Evolutionary conservation across 2,888 invertebrate species (phyloP).

Genomic region (Blera fallax): DNA sequence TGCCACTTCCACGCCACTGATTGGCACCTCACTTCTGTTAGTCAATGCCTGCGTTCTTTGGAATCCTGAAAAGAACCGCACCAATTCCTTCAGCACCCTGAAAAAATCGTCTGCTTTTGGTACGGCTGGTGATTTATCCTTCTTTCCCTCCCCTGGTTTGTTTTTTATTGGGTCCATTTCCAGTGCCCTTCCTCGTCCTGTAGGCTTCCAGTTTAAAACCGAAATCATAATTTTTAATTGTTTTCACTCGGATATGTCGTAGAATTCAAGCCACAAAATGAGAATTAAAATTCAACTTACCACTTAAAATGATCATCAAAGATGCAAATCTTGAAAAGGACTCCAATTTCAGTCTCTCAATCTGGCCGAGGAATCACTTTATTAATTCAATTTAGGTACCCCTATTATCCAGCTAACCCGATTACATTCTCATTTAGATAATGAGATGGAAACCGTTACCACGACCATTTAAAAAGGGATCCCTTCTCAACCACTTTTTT

Average conservation of each 20-base stretch:
- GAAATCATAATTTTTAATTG: no score
- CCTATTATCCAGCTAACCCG: slow-evolving; percentile 18
- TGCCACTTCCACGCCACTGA: no score
- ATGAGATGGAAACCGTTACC: slow-evolving; percentile 16
- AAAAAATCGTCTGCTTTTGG: no score
- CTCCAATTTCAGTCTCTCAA: not conserved
- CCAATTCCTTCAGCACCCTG: no score
- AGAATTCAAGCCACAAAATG: not conserved
- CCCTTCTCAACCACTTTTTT: not conserved
- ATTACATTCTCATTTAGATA: slow-evolving; percentile 40
- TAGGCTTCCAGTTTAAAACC: no score
- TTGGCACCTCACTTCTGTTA: no score
- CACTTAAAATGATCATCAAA: not conserved
- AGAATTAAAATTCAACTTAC: not conserved
- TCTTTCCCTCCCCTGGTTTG: no score
- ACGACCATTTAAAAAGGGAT: slow-evolving; percentile 15
- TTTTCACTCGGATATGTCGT: not conserved
- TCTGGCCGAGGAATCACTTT: not conserved
- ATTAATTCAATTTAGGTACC: slow-evolving; percentile 17
- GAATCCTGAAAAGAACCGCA: no score
- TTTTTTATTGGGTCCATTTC: no score
- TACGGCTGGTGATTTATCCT: no score
- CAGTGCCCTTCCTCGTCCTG: no score
- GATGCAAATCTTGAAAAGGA: not conserved
- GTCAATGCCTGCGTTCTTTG: no score